These are phyloP conservation scores for Rhinichthys osculus DNA, from an alignment of 2,797 vertebrate species.

Conservation along the genomic window DNA sequence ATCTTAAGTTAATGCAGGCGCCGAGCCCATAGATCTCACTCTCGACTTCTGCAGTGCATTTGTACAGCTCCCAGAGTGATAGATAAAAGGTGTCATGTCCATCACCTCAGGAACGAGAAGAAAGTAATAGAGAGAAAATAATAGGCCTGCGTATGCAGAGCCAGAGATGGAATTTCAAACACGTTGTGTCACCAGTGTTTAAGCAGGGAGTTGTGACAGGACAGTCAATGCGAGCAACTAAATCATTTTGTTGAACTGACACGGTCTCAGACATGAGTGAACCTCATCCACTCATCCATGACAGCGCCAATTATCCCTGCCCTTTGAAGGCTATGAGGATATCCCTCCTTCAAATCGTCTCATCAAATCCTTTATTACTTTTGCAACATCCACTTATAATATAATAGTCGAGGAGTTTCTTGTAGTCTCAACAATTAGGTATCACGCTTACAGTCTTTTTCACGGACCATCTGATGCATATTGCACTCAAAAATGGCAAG, in stretches of 20 bases:
- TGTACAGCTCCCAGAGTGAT: conserved; percentile 15
- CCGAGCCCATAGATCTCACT: conserved; percentile 17
- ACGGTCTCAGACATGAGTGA: background rate
- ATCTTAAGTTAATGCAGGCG: conserved; percentile 37
- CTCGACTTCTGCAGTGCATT: background rate
- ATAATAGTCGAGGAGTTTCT: background rate
- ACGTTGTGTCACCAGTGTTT: background rate
- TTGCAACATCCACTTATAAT: conserved; percentile 3
- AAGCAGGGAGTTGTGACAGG: conserved; percentile 14
- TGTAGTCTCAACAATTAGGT: background rate
- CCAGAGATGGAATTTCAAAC: conserved; percentile 14
- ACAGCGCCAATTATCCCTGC: conserved; percentile 37
- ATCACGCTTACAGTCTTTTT: background rate
- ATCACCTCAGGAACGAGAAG: conserved; percentile 47
- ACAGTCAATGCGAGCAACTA: background rate
- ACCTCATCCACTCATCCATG: conserved; percentile 19
- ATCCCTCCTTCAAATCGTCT: background rate
- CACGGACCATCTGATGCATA: background rate
- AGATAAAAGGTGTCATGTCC: conserved; percentile 48
- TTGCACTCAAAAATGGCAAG: background rate
- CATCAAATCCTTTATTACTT: conserved; percentile 14
- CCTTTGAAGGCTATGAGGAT: background rate
- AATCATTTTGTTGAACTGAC: conserved; percentile 22
- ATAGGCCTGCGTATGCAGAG: background rate
- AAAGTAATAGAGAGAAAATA: conserved; percentile 16